A percentile compares a stretch with the other conserved stretches of the same genome.
These are phyloP conservation scores for Trypoxylus dichotomus DNA, from an alignment of 1,140 invertebrate genomes.

Conservation along the genomic window DNA sequence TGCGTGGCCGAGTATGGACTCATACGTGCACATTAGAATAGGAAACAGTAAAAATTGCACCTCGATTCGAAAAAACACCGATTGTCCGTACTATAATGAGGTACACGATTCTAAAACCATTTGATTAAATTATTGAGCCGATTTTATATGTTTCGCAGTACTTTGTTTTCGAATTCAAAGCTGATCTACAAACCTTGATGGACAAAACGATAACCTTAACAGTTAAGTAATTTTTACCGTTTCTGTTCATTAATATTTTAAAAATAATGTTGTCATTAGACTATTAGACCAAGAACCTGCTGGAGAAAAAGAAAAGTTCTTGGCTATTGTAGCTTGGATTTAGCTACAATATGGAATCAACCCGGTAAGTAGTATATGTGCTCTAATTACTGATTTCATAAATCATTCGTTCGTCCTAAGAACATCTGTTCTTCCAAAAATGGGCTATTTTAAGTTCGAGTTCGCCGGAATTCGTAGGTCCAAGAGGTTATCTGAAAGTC, in stretches of 20 bases:
- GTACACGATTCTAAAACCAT: slow-evolving; percentile 45
- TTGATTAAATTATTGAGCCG: not conserved
- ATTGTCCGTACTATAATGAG: slow-evolving; percentile 64
- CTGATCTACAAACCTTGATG: slow-evolving; percentile 54
- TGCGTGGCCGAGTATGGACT: slow-evolving; percentile 56
- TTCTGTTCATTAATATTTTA: slow-evolving; percentile 44
- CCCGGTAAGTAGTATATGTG: slow-evolving; percentile 47
- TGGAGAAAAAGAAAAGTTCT: slow-evolving; percentile 56
- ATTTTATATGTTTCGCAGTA: slow-evolving; percentile 56
- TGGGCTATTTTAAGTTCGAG: slow-evolving; percentile 75
- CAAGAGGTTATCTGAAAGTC: slow-evolving; percentile 77
- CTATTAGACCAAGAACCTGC: slow-evolving; percentile 44
- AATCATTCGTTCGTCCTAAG: slow-evolving; percentile 52
- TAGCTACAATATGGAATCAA: slow-evolving; percentile 70
- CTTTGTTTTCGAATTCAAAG: slow-evolving; percentile 70
- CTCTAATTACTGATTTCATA: not conserved
- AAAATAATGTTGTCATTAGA: slow-evolving; percentile 35
- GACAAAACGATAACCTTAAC: slow-evolving; percentile 53
- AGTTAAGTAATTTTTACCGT: slow-evolving; percentile 55
- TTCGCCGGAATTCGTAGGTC: slow-evolving; percentile 59
- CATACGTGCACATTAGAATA: slow-evolving; percentile 60
- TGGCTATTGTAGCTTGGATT: slow-evolving; percentile 68
- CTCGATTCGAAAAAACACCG: slow-evolving; percentile 56
- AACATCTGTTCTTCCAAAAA: slow-evolving; percentile 79
- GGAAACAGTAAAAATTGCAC: slow-evolving; percentile 60